These are phyloP conservation scores for Myotis yumanensis DNA, from an alignment of 2,113 vertebrate genomes.

Conservation along the genomic window DNA sequence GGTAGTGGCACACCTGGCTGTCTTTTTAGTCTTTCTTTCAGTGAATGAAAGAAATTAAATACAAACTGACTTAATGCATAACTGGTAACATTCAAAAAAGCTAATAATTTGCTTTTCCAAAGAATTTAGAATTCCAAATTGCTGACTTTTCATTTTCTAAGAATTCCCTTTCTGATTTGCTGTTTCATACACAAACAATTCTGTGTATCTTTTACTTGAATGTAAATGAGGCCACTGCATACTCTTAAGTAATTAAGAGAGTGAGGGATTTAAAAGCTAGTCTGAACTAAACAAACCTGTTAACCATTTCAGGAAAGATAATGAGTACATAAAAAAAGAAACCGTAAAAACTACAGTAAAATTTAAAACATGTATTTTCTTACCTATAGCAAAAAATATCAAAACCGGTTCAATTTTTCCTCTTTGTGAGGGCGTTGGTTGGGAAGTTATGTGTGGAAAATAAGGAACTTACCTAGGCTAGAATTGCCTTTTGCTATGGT, in stretches of 20 bases:
- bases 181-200: conserved; percentile 59
- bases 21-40: conserved; percentile 56
- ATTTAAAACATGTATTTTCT: conserved; percentile 20
- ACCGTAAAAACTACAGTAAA: neutral
- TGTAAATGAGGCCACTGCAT: conserved; percentile 55
- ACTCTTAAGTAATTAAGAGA: conserved; percentile 77
- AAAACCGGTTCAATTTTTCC: neutral
- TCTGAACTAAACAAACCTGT: conserved; percentile 56
- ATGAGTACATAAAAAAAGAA: neutral
- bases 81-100: conserved; percentile 64
- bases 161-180: conserved; percentile 67
- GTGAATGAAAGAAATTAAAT: conserved; percentile 69
- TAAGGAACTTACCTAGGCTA: conserved; percentile 91
- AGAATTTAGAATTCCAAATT: conserved; percentile 63
- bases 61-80: conserved; percentile 57
- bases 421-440: rapidly evolving
- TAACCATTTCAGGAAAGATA: conserved; percentile 54
- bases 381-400: neutral
- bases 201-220: conserved; percentile 53
- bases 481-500: conserved; percentile 96
- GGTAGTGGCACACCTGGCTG: conserved; percentile 52
- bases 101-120: conserved; percentile 72
- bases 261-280: neutral
- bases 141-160: conserved; percentile 70
- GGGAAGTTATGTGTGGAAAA: neutral